Evolutionary conservation across 1,140 invertebrate species (phyloP).

Genomic region (Drosophila ananassae): DNA sequence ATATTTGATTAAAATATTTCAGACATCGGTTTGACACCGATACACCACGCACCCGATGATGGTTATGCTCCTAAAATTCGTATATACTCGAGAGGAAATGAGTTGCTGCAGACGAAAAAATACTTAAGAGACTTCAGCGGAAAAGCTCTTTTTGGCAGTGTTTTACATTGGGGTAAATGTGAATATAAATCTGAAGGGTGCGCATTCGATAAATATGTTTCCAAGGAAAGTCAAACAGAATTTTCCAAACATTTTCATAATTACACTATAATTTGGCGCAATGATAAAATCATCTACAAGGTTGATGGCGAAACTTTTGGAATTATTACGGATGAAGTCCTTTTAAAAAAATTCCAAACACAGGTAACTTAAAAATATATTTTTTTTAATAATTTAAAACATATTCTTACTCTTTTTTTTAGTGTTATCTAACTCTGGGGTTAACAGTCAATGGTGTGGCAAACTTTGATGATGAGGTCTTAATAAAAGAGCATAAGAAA

Average conservation of each 20-base stretch:
- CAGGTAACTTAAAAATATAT: not conserved
- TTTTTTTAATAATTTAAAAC: not conserved
- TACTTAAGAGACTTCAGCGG: not conserved
- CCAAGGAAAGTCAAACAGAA: not conserved
- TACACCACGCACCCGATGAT: not conserved
- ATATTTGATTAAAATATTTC: not conserved
- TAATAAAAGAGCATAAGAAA: not conserved
- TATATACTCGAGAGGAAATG: not conserved
- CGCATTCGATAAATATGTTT: not conserved
- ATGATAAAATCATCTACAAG: not conserved
- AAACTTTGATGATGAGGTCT: constrained; percentile 44
- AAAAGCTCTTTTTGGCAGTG: not conserved
- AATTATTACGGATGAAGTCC: not conserved
- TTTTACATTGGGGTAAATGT: not conserved
- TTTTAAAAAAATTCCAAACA: not conserved
- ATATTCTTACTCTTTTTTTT: constrained; percentile 56
- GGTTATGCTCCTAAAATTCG: not conserved
- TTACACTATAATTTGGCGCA: not conserved
- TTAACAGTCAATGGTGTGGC: constrained; percentile 40
- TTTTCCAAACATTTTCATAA: not conserved
- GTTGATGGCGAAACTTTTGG: not conserved
- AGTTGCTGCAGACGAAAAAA: not conserved
- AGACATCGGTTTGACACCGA: not conserved
- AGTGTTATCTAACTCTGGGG: constrained; percentile 70
- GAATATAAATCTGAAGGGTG: not conserved